Conservation (phyloP, 2,888 invertebrate genomes). For the Archaeoteleia sp. region DNA sequence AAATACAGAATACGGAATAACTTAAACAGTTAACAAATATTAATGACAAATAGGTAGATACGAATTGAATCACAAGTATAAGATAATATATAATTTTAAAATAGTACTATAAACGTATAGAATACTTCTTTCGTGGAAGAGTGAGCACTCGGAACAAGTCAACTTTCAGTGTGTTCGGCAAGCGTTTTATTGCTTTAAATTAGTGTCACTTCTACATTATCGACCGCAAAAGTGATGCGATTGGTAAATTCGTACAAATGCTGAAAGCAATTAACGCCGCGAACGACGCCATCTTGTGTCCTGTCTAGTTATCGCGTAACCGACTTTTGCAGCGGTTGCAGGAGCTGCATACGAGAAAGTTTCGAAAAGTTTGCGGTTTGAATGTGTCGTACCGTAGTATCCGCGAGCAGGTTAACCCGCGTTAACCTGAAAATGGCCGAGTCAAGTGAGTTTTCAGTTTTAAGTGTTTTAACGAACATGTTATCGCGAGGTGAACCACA, state of each 20-base stretch:
- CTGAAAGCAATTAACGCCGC: neutral
- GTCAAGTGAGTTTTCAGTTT: constrained; percentile 63
- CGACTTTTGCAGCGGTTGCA: neutral
- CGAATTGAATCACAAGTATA: no score
- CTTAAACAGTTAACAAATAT: no score
- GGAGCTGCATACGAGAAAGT: constrained; percentile 54
- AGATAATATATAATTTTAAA: no score
- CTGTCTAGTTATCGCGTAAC: neutral
- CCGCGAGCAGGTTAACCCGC: constrained; percentile 63
- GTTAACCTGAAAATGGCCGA: constrained; percentile 71
- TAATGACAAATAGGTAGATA: no score
- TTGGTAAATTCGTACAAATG: neutral
- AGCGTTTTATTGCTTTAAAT: no score
- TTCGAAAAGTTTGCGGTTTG: constrained; percentile 67
- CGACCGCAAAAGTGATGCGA: no score
- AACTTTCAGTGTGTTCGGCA: no score
- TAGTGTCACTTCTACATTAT: no score
- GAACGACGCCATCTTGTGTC: neutral
- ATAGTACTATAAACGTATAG: no score
- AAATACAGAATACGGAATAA: no score
- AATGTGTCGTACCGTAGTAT: constrained; percentile 61
- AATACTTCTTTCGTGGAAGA: no score
- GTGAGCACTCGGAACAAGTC: no score
- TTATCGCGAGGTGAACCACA: constrained; percentile 55
- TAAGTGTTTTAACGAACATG: constrained; percentile 61